Percentiles rank a stretch among this genome's conserved stretches.
phyloP scores from a whole-genome alignment of 2,113 vertebrate genomes.

The Sialia sialis region DNA sequence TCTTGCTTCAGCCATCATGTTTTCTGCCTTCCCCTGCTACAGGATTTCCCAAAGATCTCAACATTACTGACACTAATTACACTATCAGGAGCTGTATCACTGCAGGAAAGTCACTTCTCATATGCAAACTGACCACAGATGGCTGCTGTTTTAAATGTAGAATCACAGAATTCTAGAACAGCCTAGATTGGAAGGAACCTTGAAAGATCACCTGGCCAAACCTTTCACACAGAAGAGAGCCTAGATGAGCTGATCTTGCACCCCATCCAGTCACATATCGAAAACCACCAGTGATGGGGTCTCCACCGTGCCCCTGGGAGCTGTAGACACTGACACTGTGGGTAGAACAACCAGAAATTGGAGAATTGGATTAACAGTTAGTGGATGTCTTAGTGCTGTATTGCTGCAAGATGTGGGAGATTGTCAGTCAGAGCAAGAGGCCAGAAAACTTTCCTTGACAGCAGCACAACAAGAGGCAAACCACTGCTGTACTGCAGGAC shows the following conservation, averaged over 20 bases:
- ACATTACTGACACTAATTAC: not conserved
- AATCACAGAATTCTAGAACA: not conserved
- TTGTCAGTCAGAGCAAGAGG: not conserved
- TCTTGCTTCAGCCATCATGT: not conserved
- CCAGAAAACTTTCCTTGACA: not conserved
- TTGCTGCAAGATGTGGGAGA: not conserved
- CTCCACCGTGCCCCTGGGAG: not conserved
- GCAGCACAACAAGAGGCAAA: fast-evolving
- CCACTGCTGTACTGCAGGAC: not conserved
- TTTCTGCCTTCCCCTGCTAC: not conserved
- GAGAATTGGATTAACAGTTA: not conserved
- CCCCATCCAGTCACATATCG: fast-evolving
- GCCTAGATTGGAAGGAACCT: not conserved
- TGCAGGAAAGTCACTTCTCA: not conserved
- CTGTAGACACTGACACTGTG: not conserved
- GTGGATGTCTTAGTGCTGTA: not conserved
- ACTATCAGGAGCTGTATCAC: not conserved
- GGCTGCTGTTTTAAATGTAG: not conserved
- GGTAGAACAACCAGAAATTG: not conserved
- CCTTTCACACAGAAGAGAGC: not conserved
- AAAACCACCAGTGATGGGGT: not conserved
- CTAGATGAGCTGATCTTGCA: not conserved
- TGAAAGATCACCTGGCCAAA: not conserved
- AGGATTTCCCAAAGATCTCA: not conserved
- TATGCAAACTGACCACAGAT: not conserved